Base-by-base conservation (phyloP, 2,113 vertebrate species). In the Rhabdornis inornatus region DNA sequence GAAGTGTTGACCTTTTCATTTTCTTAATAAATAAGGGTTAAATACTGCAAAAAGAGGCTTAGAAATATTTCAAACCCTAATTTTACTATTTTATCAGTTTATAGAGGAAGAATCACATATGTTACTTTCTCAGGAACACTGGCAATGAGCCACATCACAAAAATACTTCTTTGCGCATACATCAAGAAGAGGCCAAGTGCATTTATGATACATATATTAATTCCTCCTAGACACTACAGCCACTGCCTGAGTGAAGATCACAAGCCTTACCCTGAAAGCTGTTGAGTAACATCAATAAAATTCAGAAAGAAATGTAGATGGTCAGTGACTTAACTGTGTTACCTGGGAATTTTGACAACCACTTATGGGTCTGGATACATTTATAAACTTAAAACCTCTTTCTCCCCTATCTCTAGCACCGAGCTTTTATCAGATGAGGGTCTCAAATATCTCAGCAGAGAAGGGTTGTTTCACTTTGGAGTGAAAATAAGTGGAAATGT, bases 61-160 rank as follows among this genome's bases (percentile, higher is more conserved):
- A 91, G 74, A 83, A 90, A 80, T 56, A 56, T 56, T 94, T 85
- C 33, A 53, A 11, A 68, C 60, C 33, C 60, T 95, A 87, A 94
- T 93, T 84, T 82, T 47, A 83, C 57, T 56, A 75, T 77, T 92
- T 80, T 71, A 87, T 50, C 60, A 88, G 30, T 13, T 66, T 86
- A 89, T 22, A 87, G 74, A 86, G 33, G 56, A 70, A 95, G 84
- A 89, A 69, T 24, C 74, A 76, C 65, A 44, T 87, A 70, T 77
- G 95, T 60, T 92, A 89, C 75, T 97, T 96, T 94, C 88, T 93
- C 80, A 82, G 87, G 90, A 96, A 89, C 80, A 61, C 61, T 93
- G 94, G 95, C 69, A 95, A 69, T 18, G 21, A 92, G 86, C 93
- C 94, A 95, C 44, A 68, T 55, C 55, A 82, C 84, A 83, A 89